Percentiles rank a stretch among this genome's conserved stretches.
These are phyloP conservation scores for Hetaerina titia DNA, from an alignment of 2,888 invertebrate species.

Conservation along the genomic window DNA sequence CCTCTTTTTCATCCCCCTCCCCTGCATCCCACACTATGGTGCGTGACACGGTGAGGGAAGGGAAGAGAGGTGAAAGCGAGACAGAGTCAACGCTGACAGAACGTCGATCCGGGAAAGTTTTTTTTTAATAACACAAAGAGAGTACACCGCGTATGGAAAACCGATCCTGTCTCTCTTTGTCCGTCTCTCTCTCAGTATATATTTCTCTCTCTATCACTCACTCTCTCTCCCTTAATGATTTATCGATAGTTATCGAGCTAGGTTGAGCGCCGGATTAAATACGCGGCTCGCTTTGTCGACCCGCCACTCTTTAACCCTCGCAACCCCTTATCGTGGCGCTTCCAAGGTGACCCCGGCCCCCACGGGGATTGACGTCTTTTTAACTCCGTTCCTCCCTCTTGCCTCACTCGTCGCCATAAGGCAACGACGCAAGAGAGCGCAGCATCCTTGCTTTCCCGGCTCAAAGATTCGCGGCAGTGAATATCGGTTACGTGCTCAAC, in stretches of 20 bases:
- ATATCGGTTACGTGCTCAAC: not conserved
- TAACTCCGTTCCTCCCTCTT: not conserved
- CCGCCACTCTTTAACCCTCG: not conserved
- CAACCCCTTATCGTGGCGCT: not conserved
- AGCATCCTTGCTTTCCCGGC: not conserved
- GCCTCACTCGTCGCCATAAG: not conserved
- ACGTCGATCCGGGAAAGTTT: not conserved
- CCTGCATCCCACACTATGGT: not conserved
- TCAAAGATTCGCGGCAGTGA: not conserved
- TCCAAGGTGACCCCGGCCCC: not conserved
- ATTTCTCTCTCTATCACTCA: not conserved
- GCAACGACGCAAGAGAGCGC: not conserved
- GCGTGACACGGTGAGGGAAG: not conserved
- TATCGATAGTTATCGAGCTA: slow-evolving; percentile 20
- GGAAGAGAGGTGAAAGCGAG: not conserved
- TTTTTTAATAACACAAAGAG: not conserved
- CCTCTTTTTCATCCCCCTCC: not conserved
- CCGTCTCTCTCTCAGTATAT: no score
- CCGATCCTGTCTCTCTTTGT: not conserved
- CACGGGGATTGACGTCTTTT: not conserved
- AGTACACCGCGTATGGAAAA: not conserved
- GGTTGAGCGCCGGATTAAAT: slow-evolving; percentile 7
- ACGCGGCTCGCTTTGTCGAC: not conserved
- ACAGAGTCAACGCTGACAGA: not conserved
- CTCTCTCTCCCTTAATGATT: slow-evolving; percentile 17